Conservation (phyloP, 2,888 invertebrate genomes). For the Subacronicta megacephala region DNA sequence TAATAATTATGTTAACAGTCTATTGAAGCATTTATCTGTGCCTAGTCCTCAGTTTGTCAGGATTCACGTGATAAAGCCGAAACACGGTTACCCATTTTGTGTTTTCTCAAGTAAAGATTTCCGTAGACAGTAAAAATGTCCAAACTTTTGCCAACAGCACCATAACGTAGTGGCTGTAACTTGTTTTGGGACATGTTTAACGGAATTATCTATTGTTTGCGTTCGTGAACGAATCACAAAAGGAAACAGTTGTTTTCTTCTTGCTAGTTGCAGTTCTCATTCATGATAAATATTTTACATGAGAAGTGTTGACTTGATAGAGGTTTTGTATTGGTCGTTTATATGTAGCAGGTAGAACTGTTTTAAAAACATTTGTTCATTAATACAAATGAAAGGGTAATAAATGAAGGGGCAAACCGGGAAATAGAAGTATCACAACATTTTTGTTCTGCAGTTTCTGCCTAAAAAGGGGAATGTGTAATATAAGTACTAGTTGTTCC, state of each 20-base stretch:
- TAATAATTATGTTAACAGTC: conserved; percentile 63
- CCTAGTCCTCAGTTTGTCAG: conserved; percentile 69
- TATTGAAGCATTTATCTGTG: conserved; percentile 63
- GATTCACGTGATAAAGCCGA: conserved; percentile 67
- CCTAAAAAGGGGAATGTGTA: too few species aligned
- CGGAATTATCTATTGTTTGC: conserved; percentile 68
- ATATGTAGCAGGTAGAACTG: too few species aligned
- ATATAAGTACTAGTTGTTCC: too few species aligned
- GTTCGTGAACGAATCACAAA: conserved; percentile 54
- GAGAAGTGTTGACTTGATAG: conserved; percentile 14
- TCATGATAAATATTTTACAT: conserved; percentile 46
- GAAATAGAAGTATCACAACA: too few species aligned
- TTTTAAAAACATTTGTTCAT: too few species aligned
- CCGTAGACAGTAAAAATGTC: conserved; percentile 77
- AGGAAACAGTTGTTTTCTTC: conserved; percentile 56
- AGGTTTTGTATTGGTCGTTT: too few species aligned
- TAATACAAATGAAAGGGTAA: too few species aligned
- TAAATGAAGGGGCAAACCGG: too few species aligned
- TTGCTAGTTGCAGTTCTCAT: conserved; percentile 45
- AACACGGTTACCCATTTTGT: conserved; percentile 63
- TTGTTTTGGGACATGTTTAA: conserved; percentile 69
- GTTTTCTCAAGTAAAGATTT: conserved; percentile 65
- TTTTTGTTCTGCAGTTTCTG: too few species aligned
- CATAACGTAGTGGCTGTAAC: conserved; percentile 71
- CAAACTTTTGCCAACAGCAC: conserved; percentile 70